These are phyloP conservation scores for Holotrichia oblita DNA, from an alignment of 1,140 invertebrate genomes.

Conservation along the genomic window DNA sequence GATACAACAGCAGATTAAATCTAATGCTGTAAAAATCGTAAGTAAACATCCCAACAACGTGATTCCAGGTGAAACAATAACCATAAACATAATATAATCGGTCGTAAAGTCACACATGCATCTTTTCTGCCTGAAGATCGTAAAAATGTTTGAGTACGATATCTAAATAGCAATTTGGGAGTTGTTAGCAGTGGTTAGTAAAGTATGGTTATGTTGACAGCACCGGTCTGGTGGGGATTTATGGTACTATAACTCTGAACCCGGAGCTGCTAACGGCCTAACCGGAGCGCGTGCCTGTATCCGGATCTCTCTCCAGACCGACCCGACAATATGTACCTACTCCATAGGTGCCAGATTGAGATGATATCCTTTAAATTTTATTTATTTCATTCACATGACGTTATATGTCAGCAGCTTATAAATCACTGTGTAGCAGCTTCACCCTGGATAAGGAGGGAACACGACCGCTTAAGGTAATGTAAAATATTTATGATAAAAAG, in stretches of 20 bases:
- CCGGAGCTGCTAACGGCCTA: constrained; percentile 44
- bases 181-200: constrained; percentile 60
- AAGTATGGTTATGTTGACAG: constrained; percentile 55
- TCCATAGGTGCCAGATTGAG: constrained; percentile 39
- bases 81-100: constrained; percentile 31
- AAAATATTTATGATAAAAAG: background rate
- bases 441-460: background rate
- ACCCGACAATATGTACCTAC: constrained; percentile 38
- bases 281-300: constrained; percentile 53
- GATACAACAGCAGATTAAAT: background rate
- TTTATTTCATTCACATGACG: constrained; percentile 36
- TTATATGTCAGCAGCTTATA: constrained; percentile 35
- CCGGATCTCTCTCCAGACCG: constrained; percentile 44
- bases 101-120: constrained; percentile 40
- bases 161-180: constrained; percentile 59
- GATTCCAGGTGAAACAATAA: constrained; percentile 4
- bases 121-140: constrained; percentile 24
- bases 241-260: constrained; percentile 52
- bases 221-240: constrained; percentile 54
- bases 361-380: constrained; percentile 39
- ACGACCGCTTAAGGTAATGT: background rate
- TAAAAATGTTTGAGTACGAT: constrained; percentile 44
- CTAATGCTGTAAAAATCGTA: background rate
- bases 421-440: background rate
- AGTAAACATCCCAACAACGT: background rate